These are phyloP conservation scores for Vireo griseus DNA, from an alignment of 2,797 vertebrate species.

Conservation along the genomic window DNA sequence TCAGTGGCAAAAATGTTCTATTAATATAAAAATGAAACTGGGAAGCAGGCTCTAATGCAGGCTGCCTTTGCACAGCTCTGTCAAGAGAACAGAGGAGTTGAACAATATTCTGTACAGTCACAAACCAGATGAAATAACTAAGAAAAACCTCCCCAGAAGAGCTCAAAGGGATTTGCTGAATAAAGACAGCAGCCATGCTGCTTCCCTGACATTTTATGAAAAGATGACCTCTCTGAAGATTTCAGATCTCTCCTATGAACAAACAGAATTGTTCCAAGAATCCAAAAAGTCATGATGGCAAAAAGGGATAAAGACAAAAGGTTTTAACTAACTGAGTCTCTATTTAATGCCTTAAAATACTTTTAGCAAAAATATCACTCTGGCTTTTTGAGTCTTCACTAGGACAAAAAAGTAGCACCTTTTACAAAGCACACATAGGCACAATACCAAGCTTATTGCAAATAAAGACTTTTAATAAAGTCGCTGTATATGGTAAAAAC, in stretches of 20 bases:
- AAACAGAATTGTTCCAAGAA: not conserved
- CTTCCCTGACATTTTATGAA: slow-evolving; percentile 2
- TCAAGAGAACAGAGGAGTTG: not conserved
- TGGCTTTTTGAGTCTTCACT: not conserved
- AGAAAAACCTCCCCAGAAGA: not conserved
- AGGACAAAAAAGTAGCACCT: not conserved
- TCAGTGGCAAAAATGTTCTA: not conserved
- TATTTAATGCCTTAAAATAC: not conserved
- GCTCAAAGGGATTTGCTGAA: slow-evolving; percentile 8
- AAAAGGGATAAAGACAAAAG: not conserved
- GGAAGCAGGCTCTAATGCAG: not conserved
- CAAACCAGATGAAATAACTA: slow-evolving; percentile 1
- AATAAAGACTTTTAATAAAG: not conserved
- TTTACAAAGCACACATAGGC: not conserved
- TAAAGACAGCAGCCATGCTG: slow-evolving; percentile 12
- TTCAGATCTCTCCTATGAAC: not conserved
- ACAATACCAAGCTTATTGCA: not conserved
- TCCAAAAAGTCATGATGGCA: not conserved
- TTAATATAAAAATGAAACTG: not conserved
- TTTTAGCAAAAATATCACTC: not conserved
- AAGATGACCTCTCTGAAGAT: not conserved
- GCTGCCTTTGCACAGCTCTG: not conserved
- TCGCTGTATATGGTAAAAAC: not conserved
- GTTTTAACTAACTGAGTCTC: not conserved
- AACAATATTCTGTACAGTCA: not conserved